phyloP scores from a whole-genome alignment of 2,113 vertebrate genomes.

The Oophaga pumilio region DNA sequence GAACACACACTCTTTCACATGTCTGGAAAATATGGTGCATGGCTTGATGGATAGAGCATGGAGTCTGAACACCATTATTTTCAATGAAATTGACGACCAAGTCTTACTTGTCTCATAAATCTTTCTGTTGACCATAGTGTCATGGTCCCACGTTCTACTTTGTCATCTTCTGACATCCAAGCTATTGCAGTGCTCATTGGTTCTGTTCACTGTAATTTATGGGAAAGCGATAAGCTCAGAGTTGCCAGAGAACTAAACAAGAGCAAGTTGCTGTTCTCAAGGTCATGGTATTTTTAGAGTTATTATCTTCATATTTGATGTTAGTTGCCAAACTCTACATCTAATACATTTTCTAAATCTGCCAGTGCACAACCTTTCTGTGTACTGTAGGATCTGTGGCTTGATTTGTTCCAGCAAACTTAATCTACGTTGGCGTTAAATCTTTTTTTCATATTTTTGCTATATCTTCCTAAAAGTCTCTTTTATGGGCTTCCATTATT shows the following conservation, averaged over 20 bases:
- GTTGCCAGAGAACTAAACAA: background rate
- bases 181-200: background rate
- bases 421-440: background rate
- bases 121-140: background rate
- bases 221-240: background rate
- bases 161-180: background rate
- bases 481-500: too few species aligned
- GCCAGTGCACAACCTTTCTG: background rate
- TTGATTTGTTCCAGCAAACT: background rate
- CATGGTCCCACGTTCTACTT: background rate
- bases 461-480: background rate
- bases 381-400: background rate
- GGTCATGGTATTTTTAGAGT: constrained; percentile 7
- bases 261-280: background rate
- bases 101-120: background rate
- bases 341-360: background rate
- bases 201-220: constrained; percentile 3
- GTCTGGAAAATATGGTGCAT: too few species aligned
- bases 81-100: background rate
- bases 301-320: constrained; percentile 7
- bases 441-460: background rate
- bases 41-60: background rate
- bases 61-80: background rate
- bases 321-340: constrained; percentile 2
- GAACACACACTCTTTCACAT: too few species aligned